phyloP scores from a whole-genome alignment of 2,888 invertebrate genomes.

The Coecobrya sp. region DNA sequence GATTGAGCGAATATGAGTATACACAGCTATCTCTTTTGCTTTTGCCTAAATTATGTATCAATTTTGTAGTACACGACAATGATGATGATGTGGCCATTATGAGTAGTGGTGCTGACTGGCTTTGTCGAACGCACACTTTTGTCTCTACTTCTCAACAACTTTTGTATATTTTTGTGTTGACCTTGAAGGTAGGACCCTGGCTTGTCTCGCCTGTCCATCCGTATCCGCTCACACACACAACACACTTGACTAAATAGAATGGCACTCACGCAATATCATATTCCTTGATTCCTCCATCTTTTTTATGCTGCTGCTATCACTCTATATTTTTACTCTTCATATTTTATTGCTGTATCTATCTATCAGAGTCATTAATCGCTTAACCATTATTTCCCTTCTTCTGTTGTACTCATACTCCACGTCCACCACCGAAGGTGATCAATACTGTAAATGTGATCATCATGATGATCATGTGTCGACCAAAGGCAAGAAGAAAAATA shows the following conservation, averaged over 20 bases:
- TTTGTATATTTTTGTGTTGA: slow-evolving; percentile 34
- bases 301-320: neutral
- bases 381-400: slow-evolving; percentile 6
- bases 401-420: neutral
- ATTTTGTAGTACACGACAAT: slow-evolving; percentile 11
- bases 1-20: slow-evolving; percentile 38
- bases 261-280: slow-evolving; percentile 29
- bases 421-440: slow-evolving; percentile 47
- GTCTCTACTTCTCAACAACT: slow-evolving; percentile 2
- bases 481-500: neutral
- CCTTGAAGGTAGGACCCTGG: slow-evolving; percentile 78
- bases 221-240: slow-evolving; percentile 73
- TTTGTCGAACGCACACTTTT: slow-evolving; percentile 1
- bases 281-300: neutral
- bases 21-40: no score
- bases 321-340: slow-evolving; percentile 16
- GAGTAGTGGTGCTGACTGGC: neutral
- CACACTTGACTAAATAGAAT: slow-evolving; percentile 20
- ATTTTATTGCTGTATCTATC: neutral
- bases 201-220: slow-evolving; percentile 79
- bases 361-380: slow-evolving; percentile 49
- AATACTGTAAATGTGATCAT: slow-evolving; percentile 28
- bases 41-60: slow-evolving; percentile 31
- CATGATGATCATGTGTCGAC: neutral
- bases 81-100: neutral